phyloP scores from a whole-genome alignment of 2,888 invertebrate species.

The Unio delphinus region DNA sequence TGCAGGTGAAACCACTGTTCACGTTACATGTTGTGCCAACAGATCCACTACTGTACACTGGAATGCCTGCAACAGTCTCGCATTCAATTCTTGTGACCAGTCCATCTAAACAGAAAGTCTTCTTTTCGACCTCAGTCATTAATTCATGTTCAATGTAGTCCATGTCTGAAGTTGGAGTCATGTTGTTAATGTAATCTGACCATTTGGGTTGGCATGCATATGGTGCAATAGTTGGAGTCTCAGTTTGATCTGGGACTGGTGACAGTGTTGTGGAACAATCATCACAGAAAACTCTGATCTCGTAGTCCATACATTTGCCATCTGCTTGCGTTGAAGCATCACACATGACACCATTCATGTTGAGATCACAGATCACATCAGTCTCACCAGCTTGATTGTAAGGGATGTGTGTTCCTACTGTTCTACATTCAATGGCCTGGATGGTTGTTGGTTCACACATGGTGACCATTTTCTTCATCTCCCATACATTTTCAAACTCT shows the following conservation, averaged over 20 bases:
- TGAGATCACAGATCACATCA: constrained; percentile 54
- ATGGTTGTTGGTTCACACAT: constrained; percentile 35
- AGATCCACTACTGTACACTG: constrained; percentile 34
- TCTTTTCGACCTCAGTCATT: constrained; percentile 35
- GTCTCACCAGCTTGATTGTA: constrained; percentile 79
- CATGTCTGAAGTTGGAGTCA: constrained; percentile 28
- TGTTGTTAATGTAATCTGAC: constrained; percentile 53
- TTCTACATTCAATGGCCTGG: constrained; percentile 28
- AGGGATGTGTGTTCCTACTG: constrained; percentile 36
- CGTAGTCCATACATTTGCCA: constrained; percentile 58
- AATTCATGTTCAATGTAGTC: constrained; percentile 46
- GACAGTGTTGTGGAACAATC: constrained; percentile 31
- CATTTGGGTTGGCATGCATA: constrained; percentile 27
- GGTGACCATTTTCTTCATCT: constrained; percentile 32
- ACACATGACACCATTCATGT: constrained; percentile 24
- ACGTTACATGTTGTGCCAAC: constrained; percentile 70
- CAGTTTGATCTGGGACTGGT: constrained; percentile 35
- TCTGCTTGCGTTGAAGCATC: constrained; percentile 34
- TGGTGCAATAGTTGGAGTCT: constrained; percentile 9
- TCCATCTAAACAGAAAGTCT: constrained; percentile 24
- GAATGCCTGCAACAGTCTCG: constrained; percentile 37
- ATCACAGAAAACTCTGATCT: constrained; percentile 64
- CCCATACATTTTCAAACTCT: constrained; percentile 44
- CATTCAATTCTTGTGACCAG: constrained; percentile 54
- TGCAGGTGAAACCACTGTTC: constrained; percentile 82